Conservation (phyloP, 37 sponge, comb jelly and placozoan genomes). For the Chondrosia reniformis region DNA sequence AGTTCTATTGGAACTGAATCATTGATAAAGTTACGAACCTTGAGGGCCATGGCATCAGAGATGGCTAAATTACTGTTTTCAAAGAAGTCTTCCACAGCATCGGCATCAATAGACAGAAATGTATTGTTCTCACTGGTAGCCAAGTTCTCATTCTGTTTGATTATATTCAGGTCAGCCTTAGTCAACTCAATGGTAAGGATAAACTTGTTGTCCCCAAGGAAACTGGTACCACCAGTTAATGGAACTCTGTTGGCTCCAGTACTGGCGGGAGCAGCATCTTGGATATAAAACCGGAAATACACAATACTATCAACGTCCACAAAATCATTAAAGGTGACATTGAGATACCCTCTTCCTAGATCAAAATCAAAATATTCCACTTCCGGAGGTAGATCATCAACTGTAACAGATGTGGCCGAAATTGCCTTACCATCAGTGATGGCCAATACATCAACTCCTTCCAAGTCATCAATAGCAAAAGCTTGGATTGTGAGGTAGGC, state of each 20-base stretch:
- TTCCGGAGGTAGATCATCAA: conserved; percentile 51
- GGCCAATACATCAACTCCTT: conserved; percentile 73
- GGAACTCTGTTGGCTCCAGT: not conserved
- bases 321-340: conserved; percentile 73
- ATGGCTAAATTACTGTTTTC: conserved; percentile 45
- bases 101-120: conserved; percentile 44
- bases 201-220: conserved; percentile 35
- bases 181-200: conserved; percentile 41
- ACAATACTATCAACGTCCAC: conserved; percentile 38
- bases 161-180: conserved; percentile 46
- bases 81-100: conserved; percentile 54
- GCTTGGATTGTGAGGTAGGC: conserved; percentile 90
- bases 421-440: conserved; percentile 83
- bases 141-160: conserved; percentile 39
- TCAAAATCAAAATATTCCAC: conserved; percentile 57
- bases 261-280: conserved; percentile 33
- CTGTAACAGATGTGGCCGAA: conserved; percentile 18
- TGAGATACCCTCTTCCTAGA: conserved; percentile 41
- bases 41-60: conserved; percentile 31
- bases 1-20: conserved; percentile 53
- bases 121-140: conserved; percentile 59
- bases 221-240: conserved; percentile 43
- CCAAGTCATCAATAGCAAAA: conserved; percentile 86
- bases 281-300: conserved; percentile 31
- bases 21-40: conserved; percentile 45